Conservation (phyloP, 2,113 vertebrate species). For the Copsychus sechellarum region DNA sequence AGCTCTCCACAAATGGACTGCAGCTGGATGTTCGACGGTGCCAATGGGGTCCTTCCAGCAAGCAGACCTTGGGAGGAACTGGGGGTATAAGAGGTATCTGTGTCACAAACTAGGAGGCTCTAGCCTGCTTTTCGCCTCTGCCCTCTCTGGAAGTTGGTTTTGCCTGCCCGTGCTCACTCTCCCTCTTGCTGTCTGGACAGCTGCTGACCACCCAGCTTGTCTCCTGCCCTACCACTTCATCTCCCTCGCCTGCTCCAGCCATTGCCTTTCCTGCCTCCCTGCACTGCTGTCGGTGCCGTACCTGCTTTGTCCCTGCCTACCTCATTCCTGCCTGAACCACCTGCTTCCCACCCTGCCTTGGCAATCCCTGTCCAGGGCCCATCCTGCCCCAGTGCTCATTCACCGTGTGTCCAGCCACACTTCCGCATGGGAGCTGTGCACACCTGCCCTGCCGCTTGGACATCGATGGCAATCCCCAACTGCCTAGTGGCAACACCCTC, state of each 20-base stretch:
- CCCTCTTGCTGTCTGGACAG: too few species aligned
- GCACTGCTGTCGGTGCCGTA: accelerated
- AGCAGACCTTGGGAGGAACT: background rate
- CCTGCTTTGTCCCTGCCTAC: background rate
- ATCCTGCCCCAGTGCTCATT: background rate
- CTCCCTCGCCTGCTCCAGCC: background rate
- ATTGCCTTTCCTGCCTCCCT: background rate
- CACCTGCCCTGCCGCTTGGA: accelerated
- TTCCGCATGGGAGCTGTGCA: accelerated
- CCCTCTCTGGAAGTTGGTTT: accelerated
- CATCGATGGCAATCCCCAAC: accelerated
- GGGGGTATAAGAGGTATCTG: too few species aligned
- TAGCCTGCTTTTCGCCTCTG: background rate
- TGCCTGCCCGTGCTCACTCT: accelerated
- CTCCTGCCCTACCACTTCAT: background rate
- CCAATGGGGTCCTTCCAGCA: accelerated
- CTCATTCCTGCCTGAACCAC: background rate
- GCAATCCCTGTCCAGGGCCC: background rate
- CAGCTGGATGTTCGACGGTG: accelerated
- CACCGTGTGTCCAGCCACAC: accelerated
- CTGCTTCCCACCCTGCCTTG: background rate
- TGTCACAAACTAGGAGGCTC: accelerated
- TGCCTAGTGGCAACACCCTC: accelerated
- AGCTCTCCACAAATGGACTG: background rate
- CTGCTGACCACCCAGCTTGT: background rate